Conservation (phyloP, 1,140 invertebrate genomes). For the Himalopsyche phryganea region DNA sequence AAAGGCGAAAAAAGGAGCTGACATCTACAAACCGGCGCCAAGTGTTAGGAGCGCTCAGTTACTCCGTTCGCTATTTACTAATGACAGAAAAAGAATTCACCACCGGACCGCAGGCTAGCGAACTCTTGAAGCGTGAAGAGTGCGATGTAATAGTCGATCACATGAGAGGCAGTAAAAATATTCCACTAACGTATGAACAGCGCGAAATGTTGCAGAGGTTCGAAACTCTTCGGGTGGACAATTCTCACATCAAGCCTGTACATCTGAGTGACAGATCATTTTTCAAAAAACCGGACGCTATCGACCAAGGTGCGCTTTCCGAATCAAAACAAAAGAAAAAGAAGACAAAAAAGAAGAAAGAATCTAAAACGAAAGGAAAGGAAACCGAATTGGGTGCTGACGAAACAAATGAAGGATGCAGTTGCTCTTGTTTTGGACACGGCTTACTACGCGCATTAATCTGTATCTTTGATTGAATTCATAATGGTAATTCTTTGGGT, state of each 20-base stretch:
- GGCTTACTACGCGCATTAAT: constrained; percentile 47
- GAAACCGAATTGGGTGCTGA: constrained; percentile 37
- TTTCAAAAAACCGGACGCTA: constrained; percentile 1
- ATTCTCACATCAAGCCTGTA: constrained; percentile 17
- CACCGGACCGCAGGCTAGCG: constrained; percentile 36
- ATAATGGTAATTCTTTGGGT: no score
- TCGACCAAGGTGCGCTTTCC: constrained; percentile 5
- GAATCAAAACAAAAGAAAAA: constrained; percentile 6
- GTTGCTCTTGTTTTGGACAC: constrained; percentile 43
- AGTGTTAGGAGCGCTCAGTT: constrained; percentile 63
- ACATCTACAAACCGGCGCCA: constrained; percentile 57
- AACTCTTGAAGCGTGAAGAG: constrained; percentile 27
- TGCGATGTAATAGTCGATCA: constrained; percentile 24
- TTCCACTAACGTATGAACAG: constrained; percentile 19
- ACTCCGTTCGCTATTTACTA: constrained; percentile 61
- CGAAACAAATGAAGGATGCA: constrained; percentile 42
- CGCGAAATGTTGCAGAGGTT: constrained; percentile 23
- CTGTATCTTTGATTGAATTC: constrained; percentile 48
- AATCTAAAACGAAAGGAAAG: constrained; percentile 24
- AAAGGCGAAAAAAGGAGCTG: constrained; percentile 59
- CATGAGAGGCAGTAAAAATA: constrained; percentile 20
- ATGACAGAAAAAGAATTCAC: constrained; percentile 62
- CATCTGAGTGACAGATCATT: constrained; percentile 25
- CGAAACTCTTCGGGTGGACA: constrained; percentile 12
- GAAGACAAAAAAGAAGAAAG: constrained; percentile 18